Conservation (phyloP, 2,888 invertebrate species). For the Euzophera pinguis region DNA sequence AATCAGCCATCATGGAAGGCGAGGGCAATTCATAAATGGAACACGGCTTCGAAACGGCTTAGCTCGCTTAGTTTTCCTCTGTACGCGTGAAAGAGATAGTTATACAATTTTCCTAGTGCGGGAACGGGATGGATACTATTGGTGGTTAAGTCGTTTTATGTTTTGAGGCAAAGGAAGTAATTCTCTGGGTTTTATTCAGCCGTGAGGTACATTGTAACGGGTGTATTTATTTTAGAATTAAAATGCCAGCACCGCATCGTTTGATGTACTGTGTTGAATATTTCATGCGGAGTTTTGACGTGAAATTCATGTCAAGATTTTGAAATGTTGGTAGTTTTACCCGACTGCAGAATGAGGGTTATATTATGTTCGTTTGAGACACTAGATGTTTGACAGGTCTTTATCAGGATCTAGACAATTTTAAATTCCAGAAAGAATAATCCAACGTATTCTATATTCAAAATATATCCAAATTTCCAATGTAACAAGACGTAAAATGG, state of each 20-base stretch:
- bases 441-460: too few species aligned
- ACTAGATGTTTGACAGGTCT: too few species aligned
- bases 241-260: conserved; percentile 15
- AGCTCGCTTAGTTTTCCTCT: conserved; percentile 54
- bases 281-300: conserved; percentile 4
- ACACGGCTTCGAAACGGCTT: conserved; percentile 56
- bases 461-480: too few species aligned
- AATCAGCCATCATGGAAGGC: conserved; percentile 79
- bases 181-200: conserved; percentile 75
- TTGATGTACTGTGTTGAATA: neutral
- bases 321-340: neutral
- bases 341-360: too few species aligned
- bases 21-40: conserved; percentile 63
- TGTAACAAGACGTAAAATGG: too few species aligned
- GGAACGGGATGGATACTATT: conserved; percentile 42
- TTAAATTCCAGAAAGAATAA: too few species aligned
- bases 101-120: conserved; percentile 25
- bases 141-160: conserved; percentile 53
- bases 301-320: neutral
- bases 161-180: conserved; percentile 54
- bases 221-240: conserved; percentile 19
- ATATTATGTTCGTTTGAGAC: too few species aligned
- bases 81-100: conserved; percentile 39
- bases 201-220: conserved; percentile 52
- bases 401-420: too few species aligned